Evolutionary conservation across 2,797 vertebrate genomes (phyloP), one percentile per base, ranked within the genome.

Genomic region (Dermochelys coriacea): DNA sequence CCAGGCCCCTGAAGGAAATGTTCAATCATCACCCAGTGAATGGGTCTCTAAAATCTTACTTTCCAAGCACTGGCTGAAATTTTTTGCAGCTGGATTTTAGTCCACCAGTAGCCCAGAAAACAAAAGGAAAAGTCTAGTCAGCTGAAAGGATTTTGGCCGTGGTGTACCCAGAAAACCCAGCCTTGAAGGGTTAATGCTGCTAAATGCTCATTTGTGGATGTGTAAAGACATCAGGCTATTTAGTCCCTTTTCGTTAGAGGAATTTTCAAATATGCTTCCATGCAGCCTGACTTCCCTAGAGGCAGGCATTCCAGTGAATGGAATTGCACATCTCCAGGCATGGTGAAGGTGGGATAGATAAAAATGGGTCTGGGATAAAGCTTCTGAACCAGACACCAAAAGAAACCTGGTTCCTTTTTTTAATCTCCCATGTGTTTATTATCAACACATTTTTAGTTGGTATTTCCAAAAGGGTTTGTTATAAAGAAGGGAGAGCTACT

Each of bases 151-250:
- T 86, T 92, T 89, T 96, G 96, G 34, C 96, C 95, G 89, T 89
- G 59, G 96, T 97, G 97, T 96, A 96, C 96, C 89, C 96, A 96
- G 91, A 94, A 97, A 96, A 96, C 93, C 1, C 93, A 94, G 96
- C 94, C 96, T 97, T 92, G 96, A 96, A 96, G 95, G 95, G 47
- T 97, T 94, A 94, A 96, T 95, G 96, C 93, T 94, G 94, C 92
- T 96, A 96, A 96, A 80, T 89, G 82, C 95, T 95, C 94, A 89
- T 94, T 96, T 96, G 96, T 95, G 91, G 94, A 90, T 59, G 45
- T 34, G 89, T 95, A 89, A 96, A 94, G 95, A 96, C 96, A 97
- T 94, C 96, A 96, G 95, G 94, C 92, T 93, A 88, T 91, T 96
- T 95, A 93, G 95, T 94, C 96, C 93, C 95, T 93, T 95, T 84